phyloP scores from a whole-genome alignment of 2,113 vertebrate species.

The Pandion haliaetus region DNA sequence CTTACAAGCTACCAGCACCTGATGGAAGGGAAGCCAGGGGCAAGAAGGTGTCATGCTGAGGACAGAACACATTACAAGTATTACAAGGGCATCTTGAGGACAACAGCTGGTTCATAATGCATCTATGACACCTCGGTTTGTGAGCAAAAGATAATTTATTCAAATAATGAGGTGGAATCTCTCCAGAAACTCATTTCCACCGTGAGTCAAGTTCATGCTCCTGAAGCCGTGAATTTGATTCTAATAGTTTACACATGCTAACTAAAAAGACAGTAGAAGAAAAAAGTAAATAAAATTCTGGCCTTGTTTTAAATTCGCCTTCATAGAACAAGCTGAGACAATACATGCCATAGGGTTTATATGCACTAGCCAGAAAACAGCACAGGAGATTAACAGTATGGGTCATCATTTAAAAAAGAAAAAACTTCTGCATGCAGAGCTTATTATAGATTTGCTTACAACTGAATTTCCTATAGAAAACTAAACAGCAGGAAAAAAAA shows the following conservation, averaged over 20 bases:
- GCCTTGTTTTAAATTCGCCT: neutral
- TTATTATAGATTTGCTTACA: neutral
- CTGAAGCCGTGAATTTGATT: neutral
- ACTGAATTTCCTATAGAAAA: neutral
- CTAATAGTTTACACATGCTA: neutral
- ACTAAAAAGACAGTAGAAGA: neutral
- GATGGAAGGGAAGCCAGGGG: neutral
- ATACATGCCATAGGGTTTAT: neutral
- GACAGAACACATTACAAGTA: neutral
- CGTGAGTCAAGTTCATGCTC: neutral
- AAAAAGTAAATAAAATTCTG: neutral
- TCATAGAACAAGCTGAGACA: neutral
- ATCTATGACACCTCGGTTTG: neutral
- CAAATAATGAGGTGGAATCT: neutral
- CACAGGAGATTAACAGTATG: neutral
- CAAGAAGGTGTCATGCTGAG: neutral
- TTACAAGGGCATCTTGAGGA: neutral
- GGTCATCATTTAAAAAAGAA: neutral
- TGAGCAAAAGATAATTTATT: neutral
- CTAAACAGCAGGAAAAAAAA: neutral
- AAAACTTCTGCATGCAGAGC: accelerated
- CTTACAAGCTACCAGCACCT: neutral
- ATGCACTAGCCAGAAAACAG: neutral
- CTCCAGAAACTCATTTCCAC: neutral
- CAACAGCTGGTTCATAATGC: neutral